Conservation (phyloP, 1,140 invertebrate species). For the Schlechtendalia chinensis region DNA sequence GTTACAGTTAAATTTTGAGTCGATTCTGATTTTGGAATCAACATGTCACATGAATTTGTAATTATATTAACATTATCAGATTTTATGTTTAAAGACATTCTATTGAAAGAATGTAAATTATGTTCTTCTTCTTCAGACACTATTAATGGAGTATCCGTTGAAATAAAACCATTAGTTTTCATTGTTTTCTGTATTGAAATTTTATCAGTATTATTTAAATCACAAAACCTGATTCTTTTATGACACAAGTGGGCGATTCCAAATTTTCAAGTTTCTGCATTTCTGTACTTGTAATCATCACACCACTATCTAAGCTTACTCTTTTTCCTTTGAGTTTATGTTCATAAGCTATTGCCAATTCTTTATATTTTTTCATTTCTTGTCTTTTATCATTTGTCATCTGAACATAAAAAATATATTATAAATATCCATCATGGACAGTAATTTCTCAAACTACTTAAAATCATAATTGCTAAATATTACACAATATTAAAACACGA, state of each 20-base stretch:
- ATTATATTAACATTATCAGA: neutral
- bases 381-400: slow-evolving; percentile 22
- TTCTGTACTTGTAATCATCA: slow-evolving; percentile 45
- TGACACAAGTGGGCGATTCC: slow-evolving; percentile 2
- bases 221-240: slow-evolving; percentile 18
- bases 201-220: neutral
- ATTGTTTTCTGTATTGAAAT: neutral
- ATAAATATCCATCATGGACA: neutral
- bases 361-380: slow-evolving; percentile 49
- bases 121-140: neutral
- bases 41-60: slow-evolving; percentile 2
- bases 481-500: too few relatives aligned
- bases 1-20: neutral
- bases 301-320: slow-evolving; percentile 40
- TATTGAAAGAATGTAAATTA: neutral
- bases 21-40: neutral
- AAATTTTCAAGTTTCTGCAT: slow-evolving; percentile 32
- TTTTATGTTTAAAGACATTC: neutral
- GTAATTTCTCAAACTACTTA: neutral
- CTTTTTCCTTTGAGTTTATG: slow-evolving; percentile 40
- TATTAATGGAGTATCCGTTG: slow-evolving; percentile 11
- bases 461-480: too few relatives aligned
- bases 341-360: slow-evolving; percentile 28
- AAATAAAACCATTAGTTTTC: neutral
- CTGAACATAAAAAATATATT: slow-evolving; percentile 10